phyloP scores from a whole-genome alignment of 2,113 vertebrate genomes.

The Caracal caracal region DNA sequence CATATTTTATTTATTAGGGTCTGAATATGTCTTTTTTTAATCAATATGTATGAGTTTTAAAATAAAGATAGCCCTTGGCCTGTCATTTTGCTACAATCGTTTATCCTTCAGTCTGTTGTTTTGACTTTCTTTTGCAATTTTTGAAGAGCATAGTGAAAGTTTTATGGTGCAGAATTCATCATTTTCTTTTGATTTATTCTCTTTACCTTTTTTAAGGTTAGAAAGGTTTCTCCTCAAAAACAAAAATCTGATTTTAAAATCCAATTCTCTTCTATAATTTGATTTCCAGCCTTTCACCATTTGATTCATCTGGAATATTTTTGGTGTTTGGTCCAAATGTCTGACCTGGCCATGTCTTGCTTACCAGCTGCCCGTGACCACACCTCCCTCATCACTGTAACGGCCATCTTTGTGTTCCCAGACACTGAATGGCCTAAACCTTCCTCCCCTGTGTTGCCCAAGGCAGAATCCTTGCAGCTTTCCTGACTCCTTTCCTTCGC shows the following conservation, averaged over 20 bases:
- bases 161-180: conserved; percentile 35
- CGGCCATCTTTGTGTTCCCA: background rate
- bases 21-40: conserved; percentile 26
- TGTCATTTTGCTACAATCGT: conserved; percentile 45
- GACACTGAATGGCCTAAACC: no score
- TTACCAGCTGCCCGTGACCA: background rate
- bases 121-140: conserved; percentile 45
- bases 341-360: background rate
- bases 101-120: conserved; percentile 45
- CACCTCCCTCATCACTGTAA: background rate
- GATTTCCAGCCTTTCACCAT: background rate
- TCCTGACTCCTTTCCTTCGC: background rate
- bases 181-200: conserved; percentile 50
- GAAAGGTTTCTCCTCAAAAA: background rate
- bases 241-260: background rate
- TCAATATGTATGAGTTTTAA: conserved; percentile 64
- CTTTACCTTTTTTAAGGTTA: conserved; percentile 36
- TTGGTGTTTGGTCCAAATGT: background rate
- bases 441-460: background rate
- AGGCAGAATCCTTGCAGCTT: background rate
- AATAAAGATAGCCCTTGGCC: conserved; percentile 49
- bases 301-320: background rate
- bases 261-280: background rate
- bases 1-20: conserved; percentile 55
- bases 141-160: conserved; percentile 8